Conservation (phyloP, 2,797 vertebrate genomes). For the Bradypodion pumilum region DNA sequence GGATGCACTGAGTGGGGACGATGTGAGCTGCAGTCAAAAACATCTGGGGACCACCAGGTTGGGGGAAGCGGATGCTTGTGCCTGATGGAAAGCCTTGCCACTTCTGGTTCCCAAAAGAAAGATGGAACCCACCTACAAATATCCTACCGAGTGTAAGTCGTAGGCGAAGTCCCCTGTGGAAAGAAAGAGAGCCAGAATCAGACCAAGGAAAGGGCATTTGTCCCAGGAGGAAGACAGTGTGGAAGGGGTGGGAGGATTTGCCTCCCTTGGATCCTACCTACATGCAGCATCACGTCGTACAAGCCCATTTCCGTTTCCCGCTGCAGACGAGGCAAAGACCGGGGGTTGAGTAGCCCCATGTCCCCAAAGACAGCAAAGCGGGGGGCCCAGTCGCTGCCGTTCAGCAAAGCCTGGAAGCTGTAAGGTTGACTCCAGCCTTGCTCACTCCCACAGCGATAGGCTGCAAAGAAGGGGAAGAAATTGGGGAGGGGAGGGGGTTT, state of each 20-base stretch:
- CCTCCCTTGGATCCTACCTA: conserved; percentile 75
- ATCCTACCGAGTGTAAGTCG: conserved; percentile 84
- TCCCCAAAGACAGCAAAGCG: conserved; percentile 87
- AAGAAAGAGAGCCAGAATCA: not conserved
- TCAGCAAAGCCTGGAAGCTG: conserved; percentile 81
- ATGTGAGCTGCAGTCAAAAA: too few species aligned
- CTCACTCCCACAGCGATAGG: conserved; percentile 86
- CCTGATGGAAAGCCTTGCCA: not conserved
- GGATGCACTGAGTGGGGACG: too few species aligned
- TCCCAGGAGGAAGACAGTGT: not conserved
- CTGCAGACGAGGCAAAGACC: conserved; percentile 86
- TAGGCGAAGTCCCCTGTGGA: conserved; percentile 90
- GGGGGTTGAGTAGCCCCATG: conserved; percentile 88
- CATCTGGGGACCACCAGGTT: too few species aligned
- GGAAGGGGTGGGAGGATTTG: not conserved
- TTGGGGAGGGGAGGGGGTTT: too few species aligned
- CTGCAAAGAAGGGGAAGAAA: conserved; percentile 61
- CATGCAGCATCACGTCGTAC: conserved; percentile 86
- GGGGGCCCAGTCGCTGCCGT: conserved; percentile 80
- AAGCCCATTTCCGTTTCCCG: conserved; percentile 85
- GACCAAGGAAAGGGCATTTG: not conserved
- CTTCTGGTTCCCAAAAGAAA: not conserved
- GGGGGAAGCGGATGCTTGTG: too few species aligned
- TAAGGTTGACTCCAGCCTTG: conserved; percentile 86
- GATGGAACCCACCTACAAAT: too few species aligned